Evolutionary conservation across 1,140 invertebrate species (phyloP).

Genomic region (Papilio polyxenes): DNA sequence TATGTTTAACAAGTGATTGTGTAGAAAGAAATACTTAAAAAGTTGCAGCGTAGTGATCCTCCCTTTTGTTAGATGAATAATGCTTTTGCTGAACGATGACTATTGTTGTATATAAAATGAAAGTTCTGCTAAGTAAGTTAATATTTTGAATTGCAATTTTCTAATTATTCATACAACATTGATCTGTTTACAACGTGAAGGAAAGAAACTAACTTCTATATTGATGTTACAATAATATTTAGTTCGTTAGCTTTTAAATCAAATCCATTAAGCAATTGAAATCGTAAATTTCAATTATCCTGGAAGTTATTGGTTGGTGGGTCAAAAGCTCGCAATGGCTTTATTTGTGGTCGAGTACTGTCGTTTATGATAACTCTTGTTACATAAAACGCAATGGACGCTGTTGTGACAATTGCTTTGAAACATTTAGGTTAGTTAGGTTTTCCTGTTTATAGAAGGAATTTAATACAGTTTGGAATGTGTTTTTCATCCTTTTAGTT

Average conservation of each 20-base stretch:
- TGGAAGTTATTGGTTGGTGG: constrained; percentile 32
- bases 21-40: too few relatives aligned
- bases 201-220: not conserved
- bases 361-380: constrained; percentile 32
- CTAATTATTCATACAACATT: not conserved
- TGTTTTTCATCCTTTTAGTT: constrained; percentile 4
- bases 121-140: not conserved
- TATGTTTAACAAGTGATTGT: too few relatives aligned
- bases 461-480: constrained; percentile 24
- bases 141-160: not conserved
- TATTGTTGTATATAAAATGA: not conserved
- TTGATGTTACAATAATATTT: not conserved
- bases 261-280: constrained; percentile 32
- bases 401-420: constrained; percentile 35
- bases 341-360: constrained; percentile 36
- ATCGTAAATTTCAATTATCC: constrained; percentile 39
- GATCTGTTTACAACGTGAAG: not conserved
- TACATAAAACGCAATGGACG: constrained; percentile 28
- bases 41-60: too few relatives aligned
- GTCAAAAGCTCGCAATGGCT: constrained; percentile 37
- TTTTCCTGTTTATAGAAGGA: constrained; percentile 32
- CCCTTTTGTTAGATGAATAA: too few relatives aligned
- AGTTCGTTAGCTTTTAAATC: constrained; percentile 27
- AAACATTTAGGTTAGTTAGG: constrained; percentile 21
- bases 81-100: too few relatives aligned